Evolutionary conservation across 2,888 invertebrate species (phyloP), one percentile per base, ranked within the genome.

Genomic region (Pristionchus arcanus): DNA sequence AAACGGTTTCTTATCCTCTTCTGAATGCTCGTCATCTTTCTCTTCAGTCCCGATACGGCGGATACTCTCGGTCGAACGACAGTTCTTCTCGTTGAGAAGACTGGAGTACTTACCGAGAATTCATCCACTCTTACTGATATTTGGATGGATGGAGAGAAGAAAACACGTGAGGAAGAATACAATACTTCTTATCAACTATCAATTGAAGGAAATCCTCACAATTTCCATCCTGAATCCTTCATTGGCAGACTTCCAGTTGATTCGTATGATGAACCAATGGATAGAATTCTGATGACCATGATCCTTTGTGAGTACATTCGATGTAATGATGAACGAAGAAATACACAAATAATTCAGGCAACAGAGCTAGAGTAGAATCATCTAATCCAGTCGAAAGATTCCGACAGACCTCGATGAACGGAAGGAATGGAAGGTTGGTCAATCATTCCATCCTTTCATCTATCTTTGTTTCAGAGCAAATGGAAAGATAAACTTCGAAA

Each of bases 61-160:
- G 92, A 92, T 84, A 91, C 93, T 5, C 89, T 92, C 3, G 93
- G 93, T 53, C 71, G 88, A 21, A 93, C 93, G 7, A 90, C 93
- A 0, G 90, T 91, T 25, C 87, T 92, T 53, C 87, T 92, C 53
- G 90, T 90, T 31, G 91, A 92, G 77, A 92, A 92, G 66, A 90
- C 91, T 9, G 92, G 90, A 34, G 89, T 92, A 19, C 90, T 92
- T 37, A 91, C 92, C 15, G 49, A 90, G 55, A 90, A 92, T 31
- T 63, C 89, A 28, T 89, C 90, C 19, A 87, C 89, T 53, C 90
- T 92, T 34, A 91, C 91, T 28, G 92, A 91, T 37, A 37, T 92
- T n/a, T 92, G 92, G 92, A 83, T 90, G 49, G 87, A 91, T 55
- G 91, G 90, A 71, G 53, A 53, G 55, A 63, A 11, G 42, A 88